phyloP scores from a whole-genome alignment of 2,113 vertebrate genomes.

The Isichthys henryi region DNA sequence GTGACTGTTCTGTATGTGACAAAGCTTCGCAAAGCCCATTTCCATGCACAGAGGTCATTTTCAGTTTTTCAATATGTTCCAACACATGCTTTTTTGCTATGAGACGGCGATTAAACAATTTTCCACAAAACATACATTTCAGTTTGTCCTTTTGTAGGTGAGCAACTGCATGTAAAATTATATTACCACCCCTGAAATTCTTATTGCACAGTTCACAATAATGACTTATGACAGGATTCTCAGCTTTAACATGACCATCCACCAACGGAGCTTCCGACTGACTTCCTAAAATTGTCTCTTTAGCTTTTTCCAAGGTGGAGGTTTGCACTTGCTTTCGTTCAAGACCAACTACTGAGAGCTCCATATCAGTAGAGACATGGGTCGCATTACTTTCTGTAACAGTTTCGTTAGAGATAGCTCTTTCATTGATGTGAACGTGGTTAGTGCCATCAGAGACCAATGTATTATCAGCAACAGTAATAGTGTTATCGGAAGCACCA shows the following conservation, averaged over 20 bases:
- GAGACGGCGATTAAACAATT: constrained; percentile 71
- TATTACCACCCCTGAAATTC: constrained; percentile 72
- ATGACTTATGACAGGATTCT: constrained; percentile 51
- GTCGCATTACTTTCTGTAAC: background rate
- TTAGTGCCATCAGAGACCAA: background rate
- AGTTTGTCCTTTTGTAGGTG: constrained; percentile 84
- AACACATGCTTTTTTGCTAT: constrained; percentile 85
- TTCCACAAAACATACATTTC: constrained; percentile 86
- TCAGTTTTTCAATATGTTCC: constrained; percentile 79
- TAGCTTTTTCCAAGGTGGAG: background rate
- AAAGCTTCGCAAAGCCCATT: background rate
- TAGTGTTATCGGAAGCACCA: background rate
- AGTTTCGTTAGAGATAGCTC: background rate
- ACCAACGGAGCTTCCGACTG: background rate
- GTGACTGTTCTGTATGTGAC: background rate
- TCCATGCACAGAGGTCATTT: constrained; percentile 45
- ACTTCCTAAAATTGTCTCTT: background rate
- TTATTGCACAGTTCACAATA: constrained; percentile 83
- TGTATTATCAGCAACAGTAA: background rate
- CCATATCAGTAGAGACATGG: background rate
- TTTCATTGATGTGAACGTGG: background rate
- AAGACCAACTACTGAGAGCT: background rate
- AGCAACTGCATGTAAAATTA: constrained; percentile 82
- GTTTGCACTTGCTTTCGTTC: background rate
- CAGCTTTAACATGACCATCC: background rate